Conservation (phyloP, 2,113 vertebrate species). For the Atlantisia rogersi region DNA sequence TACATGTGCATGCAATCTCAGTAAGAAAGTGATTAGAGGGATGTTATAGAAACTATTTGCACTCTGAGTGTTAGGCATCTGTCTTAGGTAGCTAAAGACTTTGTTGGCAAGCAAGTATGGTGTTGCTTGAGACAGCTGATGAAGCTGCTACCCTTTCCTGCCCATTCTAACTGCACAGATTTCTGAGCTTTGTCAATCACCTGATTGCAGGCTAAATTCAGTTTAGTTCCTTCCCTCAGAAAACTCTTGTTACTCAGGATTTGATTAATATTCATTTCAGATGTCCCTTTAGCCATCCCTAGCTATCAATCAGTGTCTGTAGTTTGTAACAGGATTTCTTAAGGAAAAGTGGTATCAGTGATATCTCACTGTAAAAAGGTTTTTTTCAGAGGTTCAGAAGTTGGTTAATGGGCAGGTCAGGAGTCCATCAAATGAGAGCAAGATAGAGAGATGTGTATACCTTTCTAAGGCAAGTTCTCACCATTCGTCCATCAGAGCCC, state of each 20-base stretch:
- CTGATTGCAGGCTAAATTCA: background rate
- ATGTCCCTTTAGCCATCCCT: background rate
- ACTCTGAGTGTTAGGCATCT: background rate
- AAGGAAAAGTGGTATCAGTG: background rate
- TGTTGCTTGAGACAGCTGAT: background rate
- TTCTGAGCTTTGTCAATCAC: background rate
- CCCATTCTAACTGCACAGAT: background rate
- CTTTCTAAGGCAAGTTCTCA: background rate
- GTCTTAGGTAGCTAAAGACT: background rate
- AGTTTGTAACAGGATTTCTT: constrained; percentile 22
- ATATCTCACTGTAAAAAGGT: constrained; percentile 17
- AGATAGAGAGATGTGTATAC: background rate
- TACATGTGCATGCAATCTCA: background rate
- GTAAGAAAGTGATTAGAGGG: background rate
- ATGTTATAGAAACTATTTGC: background rate
- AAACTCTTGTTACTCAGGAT: background rate
- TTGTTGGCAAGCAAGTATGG: background rate
- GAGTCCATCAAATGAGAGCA: background rate
- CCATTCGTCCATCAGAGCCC: background rate
- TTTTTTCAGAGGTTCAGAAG: background rate
- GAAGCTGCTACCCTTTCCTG: background rate
- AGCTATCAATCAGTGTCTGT: background rate
- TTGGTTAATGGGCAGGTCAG: constrained; percentile 26
- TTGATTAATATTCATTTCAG: constrained; percentile 36
- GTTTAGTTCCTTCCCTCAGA: background rate